Conservation (phyloP, 2,888 invertebrate species). For the Tigriopus californicus region DNA sequence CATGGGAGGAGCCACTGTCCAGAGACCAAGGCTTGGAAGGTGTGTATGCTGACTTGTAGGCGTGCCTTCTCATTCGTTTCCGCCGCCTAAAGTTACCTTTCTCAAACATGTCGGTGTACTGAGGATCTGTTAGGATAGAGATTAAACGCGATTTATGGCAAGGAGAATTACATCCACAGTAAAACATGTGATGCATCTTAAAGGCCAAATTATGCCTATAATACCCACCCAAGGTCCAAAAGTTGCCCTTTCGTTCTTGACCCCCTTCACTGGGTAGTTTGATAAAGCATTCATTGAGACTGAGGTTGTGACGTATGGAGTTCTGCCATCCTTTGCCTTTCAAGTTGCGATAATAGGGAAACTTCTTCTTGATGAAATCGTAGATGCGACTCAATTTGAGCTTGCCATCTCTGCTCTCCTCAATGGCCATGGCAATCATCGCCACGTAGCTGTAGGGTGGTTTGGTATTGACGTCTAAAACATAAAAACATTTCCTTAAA, state of each 20-base stretch:
- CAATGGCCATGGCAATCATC: conserved; percentile 16
- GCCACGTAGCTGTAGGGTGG: conserved; percentile 16
- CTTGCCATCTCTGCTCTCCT: conserved; percentile 13
- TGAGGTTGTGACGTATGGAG: conserved; percentile 14
- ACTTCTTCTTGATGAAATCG: conserved; percentile 13
- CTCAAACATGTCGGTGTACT: conserved; percentile 15
- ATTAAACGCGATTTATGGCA: neutral
- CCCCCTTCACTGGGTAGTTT: conserved; percentile 13
- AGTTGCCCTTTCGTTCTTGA: conserved; percentile 13
- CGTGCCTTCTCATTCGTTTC: conserved; percentile 14
- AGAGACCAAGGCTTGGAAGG: neutral
- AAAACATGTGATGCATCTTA: neutral
- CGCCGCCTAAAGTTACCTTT: conserved; percentile 10
- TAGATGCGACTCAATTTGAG: conserved; percentile 11
- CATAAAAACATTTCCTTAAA: no score
- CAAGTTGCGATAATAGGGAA: conserved; percentile 12
- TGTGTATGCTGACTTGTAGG: conserved; percentile 1
- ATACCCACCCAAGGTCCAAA: conserved; percentile 13
- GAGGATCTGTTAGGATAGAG: neutral
- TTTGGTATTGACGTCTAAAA: neutral
- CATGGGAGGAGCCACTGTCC: no score
- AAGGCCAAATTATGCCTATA: neutral
- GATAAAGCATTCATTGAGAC: conserved; percentile 14
- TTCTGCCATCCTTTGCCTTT: conserved; percentile 13
- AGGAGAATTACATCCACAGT: no score